Percentiles rank a stretch among this genome's conserved stretches.
phyloP scores from a whole-genome alignment of 2,888 invertebrate genomes.

The Conus canariensis region DNA sequence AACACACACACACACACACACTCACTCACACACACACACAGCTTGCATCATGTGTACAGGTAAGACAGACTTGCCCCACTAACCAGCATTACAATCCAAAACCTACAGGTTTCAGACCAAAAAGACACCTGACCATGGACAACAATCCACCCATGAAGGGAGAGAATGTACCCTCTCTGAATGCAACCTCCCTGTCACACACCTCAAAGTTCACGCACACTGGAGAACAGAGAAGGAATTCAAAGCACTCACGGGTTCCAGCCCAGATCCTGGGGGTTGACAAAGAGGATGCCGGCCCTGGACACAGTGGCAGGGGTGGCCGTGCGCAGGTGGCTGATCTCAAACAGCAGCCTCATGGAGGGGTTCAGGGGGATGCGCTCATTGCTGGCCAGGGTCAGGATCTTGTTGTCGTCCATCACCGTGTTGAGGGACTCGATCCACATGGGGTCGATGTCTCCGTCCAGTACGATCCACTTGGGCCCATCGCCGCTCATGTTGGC shows the following conservation, averaged over 20 bases:
- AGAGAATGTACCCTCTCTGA: no score
- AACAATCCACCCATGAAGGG: no score
- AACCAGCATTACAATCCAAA: no score
- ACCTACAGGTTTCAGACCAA: no score
- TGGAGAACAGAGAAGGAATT: no score
- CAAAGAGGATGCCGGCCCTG: slow-evolving; percentile 95
- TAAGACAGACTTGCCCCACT: no score
- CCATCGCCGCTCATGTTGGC: slow-evolving; percentile 91
- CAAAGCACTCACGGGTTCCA: slow-evolving; percentile 89
- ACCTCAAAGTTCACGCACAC: no score
- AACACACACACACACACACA: no score
- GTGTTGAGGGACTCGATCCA: slow-evolving; percentile 99
- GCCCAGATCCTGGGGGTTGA: slow-evolving; percentile 96
- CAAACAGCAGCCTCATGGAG: slow-evolving; percentile 95
- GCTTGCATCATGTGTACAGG: no score
- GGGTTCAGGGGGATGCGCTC: slow-evolving; percentile 96
- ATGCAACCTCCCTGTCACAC: no score
- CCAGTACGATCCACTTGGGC: slow-evolving; percentile 95
- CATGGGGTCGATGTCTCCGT: slow-evolving; percentile 99
- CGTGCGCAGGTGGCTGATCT: slow-evolving; percentile 94
- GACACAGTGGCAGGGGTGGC: slow-evolving; percentile 99
- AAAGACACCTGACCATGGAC: no score
- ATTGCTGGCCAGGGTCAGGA: slow-evolving; percentile 94
- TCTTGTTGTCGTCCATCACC: slow-evolving; percentile 98
- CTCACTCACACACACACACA: no score